Evolutionary conservation across 1,140 invertebrate species (phyloP), one percentile per base, ranked within the genome.

Genomic region (Panulirus ornatus): DNA sequence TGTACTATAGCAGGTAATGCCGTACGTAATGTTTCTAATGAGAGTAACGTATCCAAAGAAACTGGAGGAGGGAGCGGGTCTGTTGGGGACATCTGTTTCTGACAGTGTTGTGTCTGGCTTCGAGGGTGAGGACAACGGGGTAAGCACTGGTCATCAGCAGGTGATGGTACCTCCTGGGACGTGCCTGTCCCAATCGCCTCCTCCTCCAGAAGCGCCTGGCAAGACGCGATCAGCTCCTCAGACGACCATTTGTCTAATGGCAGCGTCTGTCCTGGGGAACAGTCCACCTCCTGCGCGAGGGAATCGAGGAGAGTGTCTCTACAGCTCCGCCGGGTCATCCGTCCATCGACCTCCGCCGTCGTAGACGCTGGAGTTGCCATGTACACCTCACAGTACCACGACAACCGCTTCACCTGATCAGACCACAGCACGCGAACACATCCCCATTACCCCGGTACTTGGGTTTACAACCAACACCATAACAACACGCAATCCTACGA

Each of bases 221-320:
- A 88, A 2, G 85, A 88, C 54, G 51, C 85, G 14, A 88, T 38
- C 51, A 88, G 76, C 63, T 88, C 76, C 19, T 88, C 85, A 30
- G 85, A 88, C 1, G 85, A 79, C 85, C 85, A 88, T 36, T 70
- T 79, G n/a, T 30, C 1, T 30, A 34, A n/a, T 34, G 54, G n/a
- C 44, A 51, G 2, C 8, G 47, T 2, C 3, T 40, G 40, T 2
- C n/a, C 19, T 6, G 22, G 73, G 14, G 54, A 11, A 19, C 5
- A 11, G 6, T 42, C 51, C 1, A 2, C 30, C 38, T 63, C 75
- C 51, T 81, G 51, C 85, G 81, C 40, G 19, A 88, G 85, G 5
- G 36, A 70, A n/a, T 88, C 51, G 58, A 79, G 76, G 2, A 88
- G 54, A 3, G 36, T 58, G n/a, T 88, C 85, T 6, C 54, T 76